A percentile compares a stretch with the other conserved stretches of the same genome.
Evolutionary conservation across 2,797 vertebrate genomes (phyloP).

Genomic region (Poecilia velifera): DNA sequence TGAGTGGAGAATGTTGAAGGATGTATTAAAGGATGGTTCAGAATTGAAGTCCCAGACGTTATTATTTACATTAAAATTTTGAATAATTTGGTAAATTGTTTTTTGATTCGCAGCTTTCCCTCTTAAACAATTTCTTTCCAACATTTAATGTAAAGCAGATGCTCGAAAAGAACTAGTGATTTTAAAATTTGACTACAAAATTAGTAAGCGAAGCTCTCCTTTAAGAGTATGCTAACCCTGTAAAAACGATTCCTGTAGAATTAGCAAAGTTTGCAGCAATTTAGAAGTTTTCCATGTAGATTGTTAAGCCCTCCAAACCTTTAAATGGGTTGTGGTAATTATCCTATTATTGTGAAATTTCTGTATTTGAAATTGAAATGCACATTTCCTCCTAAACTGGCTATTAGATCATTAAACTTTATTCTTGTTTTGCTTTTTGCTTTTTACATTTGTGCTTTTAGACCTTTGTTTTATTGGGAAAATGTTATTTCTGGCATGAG

Average conservation of each 20-base stretch:
- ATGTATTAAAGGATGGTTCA: background rate
- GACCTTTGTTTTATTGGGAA: constrained; percentile 10
- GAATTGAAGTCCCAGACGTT: background rate
- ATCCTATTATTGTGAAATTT: background rate
- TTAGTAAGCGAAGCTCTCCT: background rate
- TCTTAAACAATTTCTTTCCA: constrained; percentile 12
- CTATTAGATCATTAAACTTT: background rate
- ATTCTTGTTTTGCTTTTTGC: background rate
- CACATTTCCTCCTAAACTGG: constrained; percentile 2
- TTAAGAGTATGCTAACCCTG: background rate
- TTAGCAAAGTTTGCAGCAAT: background rate
- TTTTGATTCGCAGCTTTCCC: constrained; percentile 15
- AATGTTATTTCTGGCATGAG: constrained; percentile 14
- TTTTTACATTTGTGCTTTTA: background rate
- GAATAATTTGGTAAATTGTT: background rate
- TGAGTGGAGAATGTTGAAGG: background rate
- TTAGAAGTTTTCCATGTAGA: background rate
- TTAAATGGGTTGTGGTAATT: background rate
- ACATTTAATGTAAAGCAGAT: constrained; percentile 44
- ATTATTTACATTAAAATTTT: background rate
- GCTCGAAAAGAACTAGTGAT: background rate
- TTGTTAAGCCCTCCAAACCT: background rate
- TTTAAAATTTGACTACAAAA: background rate
- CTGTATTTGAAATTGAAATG: background rate
- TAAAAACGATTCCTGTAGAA: background rate